These are phyloP conservation scores for Eremophila alpestris DNA, from an alignment of 2,797 vertebrate species.

Conservation along the genomic window DNA sequence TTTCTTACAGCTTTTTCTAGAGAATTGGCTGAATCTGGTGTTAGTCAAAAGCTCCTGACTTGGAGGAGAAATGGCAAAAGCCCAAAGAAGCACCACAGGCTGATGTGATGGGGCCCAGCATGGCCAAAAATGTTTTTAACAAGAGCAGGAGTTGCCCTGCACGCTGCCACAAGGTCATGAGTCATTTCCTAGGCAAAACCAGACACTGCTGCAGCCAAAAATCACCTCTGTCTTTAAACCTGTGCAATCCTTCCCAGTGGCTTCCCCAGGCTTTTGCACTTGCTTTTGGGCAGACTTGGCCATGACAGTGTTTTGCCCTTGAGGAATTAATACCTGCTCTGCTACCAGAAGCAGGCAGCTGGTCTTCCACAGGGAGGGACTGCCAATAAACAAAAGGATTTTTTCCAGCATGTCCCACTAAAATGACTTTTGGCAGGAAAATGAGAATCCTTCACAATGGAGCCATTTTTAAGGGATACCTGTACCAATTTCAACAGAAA, in stretches of 20 bases:
- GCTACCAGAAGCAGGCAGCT: conserved; percentile 8
- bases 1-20: neutral
- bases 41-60: neutral
- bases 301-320: neutral
- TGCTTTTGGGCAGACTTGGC: neutral
- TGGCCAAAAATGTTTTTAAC: neutral
- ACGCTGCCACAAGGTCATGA: fast-evolving
- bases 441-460: neutral
- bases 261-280: neutral
- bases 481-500: conserved; percentile 33
- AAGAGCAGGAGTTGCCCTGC: fast-evolving
- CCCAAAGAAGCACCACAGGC: neutral
- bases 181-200: neutral
- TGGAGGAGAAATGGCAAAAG: neutral
- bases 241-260: neutral
- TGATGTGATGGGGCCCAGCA: neutral
- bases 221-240: neutral
- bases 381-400: conserved; percentile 41
- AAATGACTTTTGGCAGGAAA: conserved; percentile 42
- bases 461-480: conserved; percentile 17
- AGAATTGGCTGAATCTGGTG: neutral
- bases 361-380: neutral
- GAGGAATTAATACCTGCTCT: conserved; percentile 17
- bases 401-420: conserved; percentile 34
- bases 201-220: neutral